A percentile compares a stretch with the other conserved stretches of the same genome.
Evolutionary conservation across 1,140 invertebrate genomes (phyloP).

Genomic region (Platyscapa corneri): DNA sequence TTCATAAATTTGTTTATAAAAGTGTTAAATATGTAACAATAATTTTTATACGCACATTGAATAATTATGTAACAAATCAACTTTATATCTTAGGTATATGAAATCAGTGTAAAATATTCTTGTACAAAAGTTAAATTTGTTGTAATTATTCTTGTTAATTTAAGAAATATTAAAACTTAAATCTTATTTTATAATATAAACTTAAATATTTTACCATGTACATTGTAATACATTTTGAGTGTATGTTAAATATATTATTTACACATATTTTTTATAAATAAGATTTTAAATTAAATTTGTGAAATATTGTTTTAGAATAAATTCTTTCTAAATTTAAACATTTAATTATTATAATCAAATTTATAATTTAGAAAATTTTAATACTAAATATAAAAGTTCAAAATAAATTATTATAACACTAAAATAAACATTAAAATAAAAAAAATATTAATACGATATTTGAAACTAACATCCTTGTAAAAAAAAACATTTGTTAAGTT

Average conservation of each 20-base stretch:
- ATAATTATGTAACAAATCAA: neutral
- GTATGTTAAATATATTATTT: neutral
- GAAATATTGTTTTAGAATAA: neutral
- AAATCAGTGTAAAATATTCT: conserved; percentile 17
- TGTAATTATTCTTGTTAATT: conserved; percentile 6
- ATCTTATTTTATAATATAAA: neutral
- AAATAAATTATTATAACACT: conserved; percentile 14
- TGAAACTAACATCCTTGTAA: conserved; percentile 6
- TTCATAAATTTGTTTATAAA: conserved; percentile 18
- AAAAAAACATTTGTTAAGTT: neutral
- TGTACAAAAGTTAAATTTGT: conserved; percentile 19
- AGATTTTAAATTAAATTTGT: neutral
- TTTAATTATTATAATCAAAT: conserved; percentile 19
- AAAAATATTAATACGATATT: conserved; percentile 11
- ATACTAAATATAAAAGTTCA: conserved; percentile 20
- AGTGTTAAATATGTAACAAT: conserved; percentile 11
- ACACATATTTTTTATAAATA: conserved; percentile 11
- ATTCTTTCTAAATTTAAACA: neutral
- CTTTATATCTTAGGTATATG: neutral
- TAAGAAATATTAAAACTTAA: conserved; percentile 7
- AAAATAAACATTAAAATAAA: conserved; percentile 15
- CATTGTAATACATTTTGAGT: neutral
- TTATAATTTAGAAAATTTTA: conserved; percentile 20
- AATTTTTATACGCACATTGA: neutral
- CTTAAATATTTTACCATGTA: neutral